These are phyloP conservation scores for Coptodon bakossiorum DNA, from an alignment of 2,113 vertebrate species.

Conservation along the genomic window DNA sequence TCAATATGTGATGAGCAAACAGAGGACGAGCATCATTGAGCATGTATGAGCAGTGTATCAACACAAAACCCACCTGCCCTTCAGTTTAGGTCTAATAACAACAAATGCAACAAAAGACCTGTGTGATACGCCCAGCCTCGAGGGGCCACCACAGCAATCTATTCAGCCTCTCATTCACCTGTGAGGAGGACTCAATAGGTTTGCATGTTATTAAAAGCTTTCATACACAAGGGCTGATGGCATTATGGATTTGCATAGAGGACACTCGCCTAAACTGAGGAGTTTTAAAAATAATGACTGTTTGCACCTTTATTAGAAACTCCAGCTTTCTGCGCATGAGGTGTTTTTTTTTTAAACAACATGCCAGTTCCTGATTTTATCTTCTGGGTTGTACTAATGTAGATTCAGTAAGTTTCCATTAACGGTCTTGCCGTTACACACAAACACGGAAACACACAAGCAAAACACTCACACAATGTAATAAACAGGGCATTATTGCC, in stretches of 20 bases:
- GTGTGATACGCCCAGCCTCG: conserved; percentile 36
- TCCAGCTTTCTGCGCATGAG: not conserved
- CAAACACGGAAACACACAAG: not conserved
- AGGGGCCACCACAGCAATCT: conserved; percentile 29
- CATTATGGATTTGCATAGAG: conserved; percentile 23
- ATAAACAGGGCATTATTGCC: not conserved
- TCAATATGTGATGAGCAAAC: conserved; percentile 44
- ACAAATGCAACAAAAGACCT: conserved; percentile 57
- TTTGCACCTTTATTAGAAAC: not conserved
- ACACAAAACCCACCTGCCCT: conserved; percentile 67
- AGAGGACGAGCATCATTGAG: conserved; percentile 44
- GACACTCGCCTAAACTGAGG: not conserved
- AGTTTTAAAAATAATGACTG: not conserved
- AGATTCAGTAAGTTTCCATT: not conserved
- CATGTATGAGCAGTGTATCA: conserved; percentile 32
- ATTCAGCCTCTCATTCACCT: conserved; percentile 57
- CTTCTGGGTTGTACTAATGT: not conserved
- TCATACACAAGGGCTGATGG: not conserved
- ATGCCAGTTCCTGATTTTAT: not conserved
- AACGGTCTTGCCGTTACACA: not conserved
- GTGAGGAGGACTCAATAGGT: conserved; percentile 35
- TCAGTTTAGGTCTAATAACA: conserved; percentile 57
- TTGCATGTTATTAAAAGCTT: conserved; percentile 51
- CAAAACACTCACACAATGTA: not conserved
- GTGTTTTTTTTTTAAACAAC: not conserved